Base-by-base conservation (phyloP, 2,888 invertebrate species). In the Deroplatys truncata region DNA sequence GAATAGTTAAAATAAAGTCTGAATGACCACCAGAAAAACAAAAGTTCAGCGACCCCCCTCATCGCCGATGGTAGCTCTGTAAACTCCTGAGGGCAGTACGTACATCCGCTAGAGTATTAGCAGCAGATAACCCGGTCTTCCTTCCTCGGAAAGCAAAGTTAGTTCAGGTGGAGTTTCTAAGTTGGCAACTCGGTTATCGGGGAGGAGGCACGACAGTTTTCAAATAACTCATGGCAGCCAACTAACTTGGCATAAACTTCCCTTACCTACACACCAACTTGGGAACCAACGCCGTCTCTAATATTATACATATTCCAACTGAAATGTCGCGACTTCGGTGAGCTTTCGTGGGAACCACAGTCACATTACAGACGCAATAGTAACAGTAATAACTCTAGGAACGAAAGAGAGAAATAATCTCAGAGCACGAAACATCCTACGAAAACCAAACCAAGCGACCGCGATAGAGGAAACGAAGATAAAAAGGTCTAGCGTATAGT, bases 161-260 rank as follows among this genome's bases (percentile, higher is more conserved):
- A 49, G 72, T 82, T 86, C 86, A 86, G 86, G 86, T 86, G 82
- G 82, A 49, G 82, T n/a, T 82, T 20, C 86, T 29, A 86, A 86
- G 72, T 86, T 86, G 56, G 29, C 29, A 86, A 86, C 72, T 86
- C 86, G 86, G 86, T 86, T 86, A 86, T 86, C 86, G 86, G 82
- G 85, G 43, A 85, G 56, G 49, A 49, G 28, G 49, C 49, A 72
- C 16, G 56, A 31, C 72, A 86, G 82, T 86, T 86, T 86, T 86
- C 86, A 86, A 86, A 86, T 86, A 86, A 86, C 82, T 86, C 86
- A 86, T 86, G 86, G 86, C 86, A 72, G 56, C 56, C 56, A 72
- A 72, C 56, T 72, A 72, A 72, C 56, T 72, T 72, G 56, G 56
- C 56, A 16, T 72, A 72, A 72, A 72, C 56, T 72, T 72, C 56